phyloP scores from a whole-genome alignment of 2,888 invertebrate genomes.

The Hololepta plana region DNA sequence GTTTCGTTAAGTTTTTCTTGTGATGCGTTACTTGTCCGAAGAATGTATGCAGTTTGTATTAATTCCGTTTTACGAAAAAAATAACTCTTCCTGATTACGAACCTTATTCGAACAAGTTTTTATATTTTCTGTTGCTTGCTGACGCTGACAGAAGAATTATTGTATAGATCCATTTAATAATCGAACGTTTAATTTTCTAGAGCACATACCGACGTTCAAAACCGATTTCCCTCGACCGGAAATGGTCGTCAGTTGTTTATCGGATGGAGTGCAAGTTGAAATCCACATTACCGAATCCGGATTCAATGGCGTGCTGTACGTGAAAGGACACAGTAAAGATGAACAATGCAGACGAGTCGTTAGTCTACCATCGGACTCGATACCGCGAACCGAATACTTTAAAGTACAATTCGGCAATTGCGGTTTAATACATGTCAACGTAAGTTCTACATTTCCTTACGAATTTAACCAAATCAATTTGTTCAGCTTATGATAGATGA shows the following conservation, averaged over 20 bases:
- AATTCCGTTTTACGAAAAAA: no score
- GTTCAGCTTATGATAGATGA: no score
- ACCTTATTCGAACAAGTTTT: no score
- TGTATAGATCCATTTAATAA: background rate
- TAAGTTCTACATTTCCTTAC: conserved; percentile 31
- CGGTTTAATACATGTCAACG: conserved; percentile 78
- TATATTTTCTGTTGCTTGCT: no score
- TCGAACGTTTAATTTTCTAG: conserved; percentile 11
- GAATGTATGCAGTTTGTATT: no score
- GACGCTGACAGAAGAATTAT: conserved; percentile 1
- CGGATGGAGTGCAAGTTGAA: conserved; percentile 79
- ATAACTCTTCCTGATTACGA: no score
- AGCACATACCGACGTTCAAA: conserved; percentile 28
- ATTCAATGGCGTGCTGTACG: conserved; percentile 81
- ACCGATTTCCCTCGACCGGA: conserved; percentile 75
- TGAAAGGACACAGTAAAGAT: conserved; percentile 88
- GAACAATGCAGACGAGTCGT: conserved; percentile 73
- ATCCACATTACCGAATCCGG: conserved; percentile 55
- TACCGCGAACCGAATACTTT: conserved; percentile 45
- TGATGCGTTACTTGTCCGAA: no score
- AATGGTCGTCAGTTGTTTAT: conserved; percentile 75
- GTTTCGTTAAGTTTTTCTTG: no score
- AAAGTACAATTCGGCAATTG: conserved; percentile 77
- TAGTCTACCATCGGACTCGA: conserved; percentile 47
- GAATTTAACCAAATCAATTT: no score